Conservation (phyloP, 2,797 vertebrate species). For the Tenualosa ilisha region DNA sequence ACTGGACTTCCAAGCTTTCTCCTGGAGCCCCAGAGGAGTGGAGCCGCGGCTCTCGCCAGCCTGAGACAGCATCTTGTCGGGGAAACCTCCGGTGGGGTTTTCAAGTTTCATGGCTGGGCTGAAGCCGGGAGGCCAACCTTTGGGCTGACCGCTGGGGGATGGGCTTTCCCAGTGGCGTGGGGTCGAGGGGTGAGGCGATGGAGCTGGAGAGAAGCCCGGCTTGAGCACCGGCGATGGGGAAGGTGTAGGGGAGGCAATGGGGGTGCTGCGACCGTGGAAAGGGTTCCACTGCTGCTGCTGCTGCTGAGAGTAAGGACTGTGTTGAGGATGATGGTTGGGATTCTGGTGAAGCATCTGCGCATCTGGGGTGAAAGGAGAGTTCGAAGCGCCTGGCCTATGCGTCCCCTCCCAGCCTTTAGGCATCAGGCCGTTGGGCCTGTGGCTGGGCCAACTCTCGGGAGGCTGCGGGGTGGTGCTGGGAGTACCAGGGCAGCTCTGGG, state of each 20-base stretch:
- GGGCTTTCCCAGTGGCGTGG: slow-evolving; percentile 72
- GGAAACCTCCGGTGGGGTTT: slow-evolving; percentile 70
- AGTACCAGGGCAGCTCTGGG: slow-evolving; percentile 59
- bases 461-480: slow-evolving; percentile 65
- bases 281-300: slow-evolving; percentile 78
- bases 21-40: slow-evolving; percentile 76
- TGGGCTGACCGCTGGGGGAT: slow-evolving; percentile 75
- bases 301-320: slow-evolving; percentile 51
- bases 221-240: slow-evolving; percentile 65
- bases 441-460: slow-evolving; percentile 76
- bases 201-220: slow-evolving; percentile 62
- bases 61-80: slow-evolving; percentile 87
- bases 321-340: slow-evolving; percentile 60
- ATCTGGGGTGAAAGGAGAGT: slow-evolving; percentile 61
- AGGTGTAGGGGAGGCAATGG: slow-evolving; percentile 64
- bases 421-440: slow-evolving; percentile 76
- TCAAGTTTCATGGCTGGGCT: slow-evolving; percentile 70
- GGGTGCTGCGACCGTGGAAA: slow-evolving; percentile 67
- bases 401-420: slow-evolving; percentile 76
- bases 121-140: slow-evolving; percentile 77
- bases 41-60: slow-evolving; percentile 80
- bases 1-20: slow-evolving; percentile 87
- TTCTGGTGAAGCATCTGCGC: slow-evolving; percentile 69
- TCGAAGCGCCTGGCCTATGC: slow-evolving; percentile 54
- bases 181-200: slow-evolving; percentile 64